Evolutionary conservation across 2,888 invertebrate species (phyloP).

Genomic region (Pachliopta kotzebuea): DNA sequence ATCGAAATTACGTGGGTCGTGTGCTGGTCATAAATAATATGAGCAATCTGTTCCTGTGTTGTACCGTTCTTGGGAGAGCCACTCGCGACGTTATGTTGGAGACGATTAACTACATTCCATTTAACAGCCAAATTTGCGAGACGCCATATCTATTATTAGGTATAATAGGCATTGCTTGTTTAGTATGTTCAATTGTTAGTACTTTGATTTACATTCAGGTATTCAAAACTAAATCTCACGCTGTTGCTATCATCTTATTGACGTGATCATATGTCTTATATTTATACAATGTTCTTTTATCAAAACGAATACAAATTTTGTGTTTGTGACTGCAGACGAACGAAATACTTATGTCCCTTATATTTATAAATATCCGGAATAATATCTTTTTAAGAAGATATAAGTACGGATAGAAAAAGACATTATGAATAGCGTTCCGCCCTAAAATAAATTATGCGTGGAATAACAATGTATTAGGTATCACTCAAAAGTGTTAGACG

Average conservation of each 20-base stretch:
- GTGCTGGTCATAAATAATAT: conserved; percentile 72
- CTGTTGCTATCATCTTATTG: no score
- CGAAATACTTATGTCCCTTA: no score
- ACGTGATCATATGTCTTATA: no score
- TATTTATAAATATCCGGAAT: no score
- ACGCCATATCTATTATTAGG: conserved; percentile 14
- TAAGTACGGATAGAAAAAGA: background rate
- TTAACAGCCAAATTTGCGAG: conserved; percentile 33
- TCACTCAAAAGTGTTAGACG: conserved; percentile 31
- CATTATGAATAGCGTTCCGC: background rate
- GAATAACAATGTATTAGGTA: conserved; percentile 9
- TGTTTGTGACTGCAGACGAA: no score
- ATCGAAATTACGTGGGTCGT: conserved; percentile 70
- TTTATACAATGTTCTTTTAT: no score
- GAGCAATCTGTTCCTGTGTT: conserved; percentile 67
- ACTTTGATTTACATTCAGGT: background rate
- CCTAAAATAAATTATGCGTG: background rate
- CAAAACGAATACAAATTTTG: no score
- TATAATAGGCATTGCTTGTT: conserved; percentile 21
- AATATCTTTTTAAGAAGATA: no score
- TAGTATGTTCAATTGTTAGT: conserved; percentile 11
- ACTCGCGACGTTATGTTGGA: conserved; percentile 32
- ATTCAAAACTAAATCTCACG: background rate
- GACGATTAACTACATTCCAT: conserved; percentile 37
- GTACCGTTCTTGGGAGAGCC: conserved; percentile 31